phyloP scores from a whole-genome alignment of 2,113 vertebrate genomes.

The Dolichotis patagonum region DNA sequence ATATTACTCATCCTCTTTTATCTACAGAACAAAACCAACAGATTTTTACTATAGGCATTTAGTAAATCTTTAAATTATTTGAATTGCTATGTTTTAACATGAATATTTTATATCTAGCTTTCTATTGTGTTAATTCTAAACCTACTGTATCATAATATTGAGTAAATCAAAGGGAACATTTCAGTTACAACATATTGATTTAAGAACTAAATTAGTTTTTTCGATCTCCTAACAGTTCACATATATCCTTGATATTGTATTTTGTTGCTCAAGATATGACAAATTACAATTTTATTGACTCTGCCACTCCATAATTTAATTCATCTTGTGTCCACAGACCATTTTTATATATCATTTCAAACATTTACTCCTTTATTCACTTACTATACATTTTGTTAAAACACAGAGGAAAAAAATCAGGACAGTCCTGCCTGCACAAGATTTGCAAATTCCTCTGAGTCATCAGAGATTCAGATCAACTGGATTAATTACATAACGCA shows the following conservation, averaged over 20 bases:
- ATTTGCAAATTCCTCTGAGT: conserved; percentile 69
- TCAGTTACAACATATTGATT: not conserved
- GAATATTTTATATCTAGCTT: not conserved
- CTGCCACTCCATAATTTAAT: not conserved
- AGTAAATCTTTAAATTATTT: not conserved
- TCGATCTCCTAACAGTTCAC: not conserved
- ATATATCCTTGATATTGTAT: not conserved
- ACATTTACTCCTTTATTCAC: not conserved
- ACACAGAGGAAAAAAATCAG: not conserved
- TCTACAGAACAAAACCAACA: not conserved
- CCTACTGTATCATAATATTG: not conserved
- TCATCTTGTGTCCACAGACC: not conserved
- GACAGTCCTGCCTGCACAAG: conserved; percentile 51
- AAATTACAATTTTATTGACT: not conserved
- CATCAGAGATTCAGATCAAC: conserved; percentile 68
- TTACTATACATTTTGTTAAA: conserved; percentile 2
- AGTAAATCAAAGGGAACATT: not conserved
- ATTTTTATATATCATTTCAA: conserved; percentile 18
- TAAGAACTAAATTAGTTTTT: not conserved
- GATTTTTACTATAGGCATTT: not conserved
- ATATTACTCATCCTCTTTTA: not conserved
- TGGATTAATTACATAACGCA: conserved; percentile 57
- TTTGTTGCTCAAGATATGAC: not conserved
- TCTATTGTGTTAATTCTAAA: not conserved
- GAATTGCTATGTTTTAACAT: not conserved